Base-by-base conservation (phyloP, 1,140 invertebrate species). In the Scaptomyza pallida region DNA sequence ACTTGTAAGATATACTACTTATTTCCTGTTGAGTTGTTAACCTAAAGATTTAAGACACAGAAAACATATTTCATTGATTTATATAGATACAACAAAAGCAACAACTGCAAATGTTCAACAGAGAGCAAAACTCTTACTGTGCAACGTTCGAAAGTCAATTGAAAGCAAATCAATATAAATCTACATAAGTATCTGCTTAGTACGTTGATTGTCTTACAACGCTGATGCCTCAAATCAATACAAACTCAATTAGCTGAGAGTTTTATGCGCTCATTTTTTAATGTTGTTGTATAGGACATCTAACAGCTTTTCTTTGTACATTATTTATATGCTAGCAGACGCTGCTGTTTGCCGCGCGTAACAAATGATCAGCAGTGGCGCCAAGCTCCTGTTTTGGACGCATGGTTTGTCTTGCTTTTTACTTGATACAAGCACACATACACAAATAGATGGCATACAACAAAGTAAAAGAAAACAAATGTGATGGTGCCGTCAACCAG, bases 371-470 rank as follows among this genome's bases (percentile, higher is more conserved):
- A 26, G 19, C 52, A 2, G 15, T 54, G 51, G 51, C 51, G 51
- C 51, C 51, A 40, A 41, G 35, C 16, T 40, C 19, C 51, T 54
- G 35, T 21, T 41, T 54, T 21, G 51, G 35, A 41, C 37, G 52
- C 37, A 13, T 41, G 19, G 21, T 2, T 43, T 43, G 19, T 16
- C 21, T 40, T 16, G 5, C 37, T 40, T 17, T 37, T 52, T 21
- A n/a, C 5, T 16, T 41, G 57, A 52, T 15, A 30, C 3, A 6
- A 6, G 35, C 30, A 65, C 19, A 30, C 3, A 6, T 8, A 44
- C 30, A 65, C 9, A 67, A 67, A 43, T 67, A 51, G 23, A 67
- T 37, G 15, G 37, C 65, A 54, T 47, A 61, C 50, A 76, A 57
- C 57, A 62, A 73, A 72, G 75, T 62, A 59, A 70, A 60, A 62